Base-by-base conservation (phyloP, 2,888 invertebrate genomes). In the Phaedon cochleariae region DNA sequence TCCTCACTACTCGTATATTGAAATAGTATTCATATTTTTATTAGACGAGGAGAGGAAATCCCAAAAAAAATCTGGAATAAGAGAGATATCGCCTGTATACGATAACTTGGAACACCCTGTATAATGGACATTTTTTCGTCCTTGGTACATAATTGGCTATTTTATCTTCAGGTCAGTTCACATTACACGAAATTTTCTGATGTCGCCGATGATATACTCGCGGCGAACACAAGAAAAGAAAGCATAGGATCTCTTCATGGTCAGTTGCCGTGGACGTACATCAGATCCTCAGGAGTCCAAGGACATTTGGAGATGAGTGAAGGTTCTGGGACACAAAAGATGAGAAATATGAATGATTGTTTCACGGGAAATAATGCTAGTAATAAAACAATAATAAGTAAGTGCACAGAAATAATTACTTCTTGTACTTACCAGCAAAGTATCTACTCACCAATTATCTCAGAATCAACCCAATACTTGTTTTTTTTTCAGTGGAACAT, bases 231-330 rank as follows among this genome's bases (percentile, higher is more conserved):
- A 1, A 69, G 41, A 58, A 45, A 45, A n/a, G 53, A 15, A 18
- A 52, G 41, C 12, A 0, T 48, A n/a, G 69, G 52, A 31, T 62
- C 68, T 7, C 31, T 74, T 17, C 68, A 70, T 29, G 55, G 70
- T 5, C 73, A 76, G 53, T 45, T 70, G 17, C 74, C 78, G 0
- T 77, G 76, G 76, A 71, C 76, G 0, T 78, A 77, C 60, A 60
- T 64, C n/a, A 55, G 51, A 55, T 29, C 61, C 1, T 1, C 34
- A 12, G 57, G 17, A 26, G 26, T 20, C 10, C 10, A 18, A 6
- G 52, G 17, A 7, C n/a, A 10, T 45, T 45, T 1, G 6, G 45
- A 45, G 3, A 10, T 15, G 12, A 4, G 2, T 12, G 9, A 10
- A 29, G 45, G 26, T 17, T 26, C 41, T 15, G 12, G 45, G 7